These are phyloP conservation scores for Pristionchus entomophagus DNA, from an alignment of 2,888 invertebrate species.

Conservation along the genomic window DNA sequence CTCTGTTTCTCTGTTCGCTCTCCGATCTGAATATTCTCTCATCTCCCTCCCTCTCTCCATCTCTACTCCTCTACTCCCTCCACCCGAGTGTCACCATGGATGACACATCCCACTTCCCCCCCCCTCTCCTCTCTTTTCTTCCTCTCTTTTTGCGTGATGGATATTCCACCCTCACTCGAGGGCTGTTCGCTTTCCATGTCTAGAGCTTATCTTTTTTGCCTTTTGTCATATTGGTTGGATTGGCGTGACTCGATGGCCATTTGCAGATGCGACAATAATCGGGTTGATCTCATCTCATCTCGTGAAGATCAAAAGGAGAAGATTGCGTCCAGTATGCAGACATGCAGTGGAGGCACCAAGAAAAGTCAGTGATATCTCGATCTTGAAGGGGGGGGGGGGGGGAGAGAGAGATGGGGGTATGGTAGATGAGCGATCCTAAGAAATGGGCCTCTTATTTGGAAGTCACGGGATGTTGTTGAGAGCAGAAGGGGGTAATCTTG, in stretches of 20 bases:
- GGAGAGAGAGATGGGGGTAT: no score
- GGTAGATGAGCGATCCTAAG: not conserved
- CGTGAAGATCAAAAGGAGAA: not conserved
- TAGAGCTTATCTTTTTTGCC: not conserved
- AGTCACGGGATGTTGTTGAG: conserved; percentile 15
- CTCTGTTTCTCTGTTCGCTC: not conserved
- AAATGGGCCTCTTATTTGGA: not conserved
- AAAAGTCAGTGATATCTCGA: not conserved
- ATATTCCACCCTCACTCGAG: not conserved
- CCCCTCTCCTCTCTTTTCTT: not conserved
- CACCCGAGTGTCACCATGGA: conserved; percentile 37
- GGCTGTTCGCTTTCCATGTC: not conserved
- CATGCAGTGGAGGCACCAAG: not conserved
- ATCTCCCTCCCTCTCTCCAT: not conserved
- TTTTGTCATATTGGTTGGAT: not conserved
- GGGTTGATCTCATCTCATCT: not conserved
- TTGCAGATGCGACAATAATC: conserved; percentile 10
- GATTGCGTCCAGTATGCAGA: not conserved
- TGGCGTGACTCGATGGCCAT: no score
- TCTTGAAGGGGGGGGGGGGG: no score
- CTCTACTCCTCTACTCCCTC: not conserved
- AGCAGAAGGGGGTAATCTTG: not conserved
- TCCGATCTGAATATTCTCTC: not conserved
- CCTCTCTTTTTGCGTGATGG: conserved; percentile 12
- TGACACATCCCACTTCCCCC: not conserved